phyloP scores from a whole-genome alignment of 1,140 invertebrate genomes.

The Ostrea edulis region DNA sequence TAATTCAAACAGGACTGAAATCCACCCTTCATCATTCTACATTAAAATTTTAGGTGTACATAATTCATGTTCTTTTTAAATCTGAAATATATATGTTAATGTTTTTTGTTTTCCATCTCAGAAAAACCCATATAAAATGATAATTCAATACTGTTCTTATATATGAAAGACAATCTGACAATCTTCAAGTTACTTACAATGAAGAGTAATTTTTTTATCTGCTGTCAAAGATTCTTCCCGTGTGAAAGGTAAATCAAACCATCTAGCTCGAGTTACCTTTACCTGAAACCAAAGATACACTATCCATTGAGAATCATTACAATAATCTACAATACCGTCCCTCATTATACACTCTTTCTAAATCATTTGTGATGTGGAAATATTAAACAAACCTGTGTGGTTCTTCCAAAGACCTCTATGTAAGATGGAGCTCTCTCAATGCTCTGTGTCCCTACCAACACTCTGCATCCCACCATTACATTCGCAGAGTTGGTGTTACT shows the following conservation, averaged over 20 bases:
- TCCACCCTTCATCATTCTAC: too few relatives aligned
- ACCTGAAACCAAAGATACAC: neutral
- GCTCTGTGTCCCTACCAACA: constrained; percentile 93
- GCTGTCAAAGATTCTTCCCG: constrained; percentile 95
- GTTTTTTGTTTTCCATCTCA: too few relatives aligned
- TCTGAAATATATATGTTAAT: too few relatives aligned
- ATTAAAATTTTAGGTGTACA: too few relatives aligned
- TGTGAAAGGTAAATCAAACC: constrained; percentile 97
- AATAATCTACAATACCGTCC: neutral
- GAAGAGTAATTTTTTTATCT: constrained; percentile 94
- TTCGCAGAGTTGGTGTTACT: constrained; percentile 91
- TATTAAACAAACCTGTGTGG: constrained; percentile 84
- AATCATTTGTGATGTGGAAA: neutral
- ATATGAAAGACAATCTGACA: neutral
- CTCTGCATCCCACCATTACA: constrained; percentile 90
- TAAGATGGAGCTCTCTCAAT: constrained; percentile 90
- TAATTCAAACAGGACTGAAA: too few relatives aligned
- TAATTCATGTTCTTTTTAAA: too few relatives aligned
- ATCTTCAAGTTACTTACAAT: constrained; percentile 79
- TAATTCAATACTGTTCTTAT: too few relatives aligned
- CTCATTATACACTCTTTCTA: neutral
- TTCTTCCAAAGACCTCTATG: constrained; percentile 90
- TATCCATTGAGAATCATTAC: constrained; percentile 33
- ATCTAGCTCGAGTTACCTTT: constrained; percentile 87
- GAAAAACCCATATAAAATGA: too few relatives aligned